Base-by-base conservation (phyloP, 1,140 invertebrate species). In the Aphis gossypii region DNA sequence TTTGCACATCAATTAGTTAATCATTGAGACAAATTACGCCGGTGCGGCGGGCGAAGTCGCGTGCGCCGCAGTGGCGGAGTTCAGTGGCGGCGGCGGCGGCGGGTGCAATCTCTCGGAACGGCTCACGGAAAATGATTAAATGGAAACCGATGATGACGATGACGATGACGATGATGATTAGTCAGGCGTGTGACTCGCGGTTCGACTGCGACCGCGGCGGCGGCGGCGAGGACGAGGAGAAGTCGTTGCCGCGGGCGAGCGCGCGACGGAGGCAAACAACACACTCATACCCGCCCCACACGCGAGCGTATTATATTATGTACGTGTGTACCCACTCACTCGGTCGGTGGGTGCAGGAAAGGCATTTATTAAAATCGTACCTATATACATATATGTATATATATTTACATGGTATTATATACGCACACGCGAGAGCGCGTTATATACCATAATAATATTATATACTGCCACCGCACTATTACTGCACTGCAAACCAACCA, bases 1-100 rank as follows among this genome's bases (percentile, higher is more conserved):
- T 90, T 90, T 90, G 89, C 89, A 90, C 89, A 90, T 90, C 89
- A 90, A 90, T 90, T 90, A 90, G 89, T 90, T 90, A 90, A 90
- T 90, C 54, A 90, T 90, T 90, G 89, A 90, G 89, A 90, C 89
- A 60, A 90, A 90, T 90, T 90, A 90, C 54, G 54, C 9, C 89
- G 54, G 9, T 56, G 35, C 54, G 51, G 35, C 23, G 54, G 54
- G 2, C 21, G 48, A 30, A 30, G 84, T 25, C 84, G 82, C 76
- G 76, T 82, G 76, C 20, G 76, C 21, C 4, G 84, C 46, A 18
- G 44, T 7, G 84, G 9, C 83, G 82, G 38, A 21, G 76, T 14
- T 83, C 18, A 35, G 76, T 38, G 46, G 20, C 41, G 41, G 30
- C 48, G 51, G 88, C 54, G 38, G 51, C 48, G 51, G 88, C 54